A percentile compares a stretch with the other conserved stretches of the same genome.
These are phyloP conservation scores for Tetrao urogallus DNA, from an alignment of 2,113 vertebrate genomes.

Conservation along the genomic window DNA sequence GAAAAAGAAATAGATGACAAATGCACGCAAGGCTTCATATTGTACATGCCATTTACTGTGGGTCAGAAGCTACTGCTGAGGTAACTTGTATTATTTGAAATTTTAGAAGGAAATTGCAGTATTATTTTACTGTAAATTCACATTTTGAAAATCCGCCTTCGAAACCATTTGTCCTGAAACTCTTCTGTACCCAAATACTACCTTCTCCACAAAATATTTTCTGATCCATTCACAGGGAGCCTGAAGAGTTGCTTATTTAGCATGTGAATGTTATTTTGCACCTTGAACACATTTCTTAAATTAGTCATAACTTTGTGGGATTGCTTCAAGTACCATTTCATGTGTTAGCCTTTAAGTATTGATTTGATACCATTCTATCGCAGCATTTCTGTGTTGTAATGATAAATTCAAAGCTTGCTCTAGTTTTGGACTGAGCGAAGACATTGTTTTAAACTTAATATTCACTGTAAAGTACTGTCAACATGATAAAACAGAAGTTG, in stretches of 20 bases:
- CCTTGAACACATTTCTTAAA: not conserved
- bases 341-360: not conserved
- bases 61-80: not conserved
- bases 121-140: not conserved
- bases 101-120: not conserved
- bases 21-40: not conserved
- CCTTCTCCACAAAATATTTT: not conserved
- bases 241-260: not conserved
- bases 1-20: not conserved
- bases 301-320: not conserved
- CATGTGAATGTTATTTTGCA: not conserved
- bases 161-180: not conserved
- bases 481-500: not conserved
- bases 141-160: not conserved
- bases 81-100: not conserved
- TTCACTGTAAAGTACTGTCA: not conserved
- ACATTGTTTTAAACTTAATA: not conserved
- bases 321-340: not conserved
- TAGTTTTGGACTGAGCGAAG: not conserved
- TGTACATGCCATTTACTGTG: not conserved
- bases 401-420: not conserved
- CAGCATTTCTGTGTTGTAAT: too few relatives aligned
- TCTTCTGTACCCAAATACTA: not conserved
- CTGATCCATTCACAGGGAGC: not conserved
- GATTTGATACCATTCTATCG: too few relatives aligned